phyloP scores from a whole-genome alignment of 2,797 vertebrate species.

The Siniperca undulata region DNA sequence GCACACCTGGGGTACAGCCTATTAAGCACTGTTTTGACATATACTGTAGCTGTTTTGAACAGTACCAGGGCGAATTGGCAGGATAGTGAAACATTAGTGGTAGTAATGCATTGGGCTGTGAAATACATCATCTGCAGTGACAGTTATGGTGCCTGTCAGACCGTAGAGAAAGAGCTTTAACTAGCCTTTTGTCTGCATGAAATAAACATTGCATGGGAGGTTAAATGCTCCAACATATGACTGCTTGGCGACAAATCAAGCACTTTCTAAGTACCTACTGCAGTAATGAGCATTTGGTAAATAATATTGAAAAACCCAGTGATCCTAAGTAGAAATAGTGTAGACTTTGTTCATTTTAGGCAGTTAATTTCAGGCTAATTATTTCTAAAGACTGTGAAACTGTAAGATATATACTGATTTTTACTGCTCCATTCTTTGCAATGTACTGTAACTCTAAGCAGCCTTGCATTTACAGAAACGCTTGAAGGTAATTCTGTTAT shows the following conservation, averaged over 20 bases:
- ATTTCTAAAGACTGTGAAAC: slow-evolving; percentile 20
- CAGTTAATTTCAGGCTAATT: slow-evolving; percentile 21
- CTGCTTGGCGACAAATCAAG: slow-evolving; percentile 68
- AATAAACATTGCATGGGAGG: slow-evolving; percentile 79
- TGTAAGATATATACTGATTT: slow-evolving; percentile 19
- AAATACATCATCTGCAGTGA: slow-evolving; percentile 78
- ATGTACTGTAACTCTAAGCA: slow-evolving; percentile 14
- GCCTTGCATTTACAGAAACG: slow-evolving; percentile 31
- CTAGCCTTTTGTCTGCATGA: slow-evolving; percentile 80
- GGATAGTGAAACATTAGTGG: slow-evolving; percentile 78
- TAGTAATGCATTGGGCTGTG: slow-evolving; percentile 74
- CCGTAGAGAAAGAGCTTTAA: slow-evolving; percentile 75
- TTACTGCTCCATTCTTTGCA: slow-evolving; percentile 4
- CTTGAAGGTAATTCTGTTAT: slow-evolving; percentile 59
- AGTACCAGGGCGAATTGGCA: slow-evolving; percentile 70
- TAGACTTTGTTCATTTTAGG: slow-evolving; percentile 15
- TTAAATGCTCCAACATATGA: slow-evolving; percentile 80
- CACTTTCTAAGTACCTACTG: slow-evolving; percentile 48
- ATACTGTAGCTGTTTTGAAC: slow-evolving; percentile 76
- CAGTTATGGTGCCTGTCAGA: slow-evolving; percentile 80
- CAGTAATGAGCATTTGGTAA: slow-evolving; percentile 54
- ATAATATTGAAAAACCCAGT: slow-evolving; percentile 37
- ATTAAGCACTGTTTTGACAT: slow-evolving; percentile 76
- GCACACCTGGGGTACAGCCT: slow-evolving; percentile 80
- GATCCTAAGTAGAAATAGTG: slow-evolving; percentile 7